phyloP scores from a whole-genome alignment of 1,140 invertebrate species.

The Intoshia linei region DNA sequence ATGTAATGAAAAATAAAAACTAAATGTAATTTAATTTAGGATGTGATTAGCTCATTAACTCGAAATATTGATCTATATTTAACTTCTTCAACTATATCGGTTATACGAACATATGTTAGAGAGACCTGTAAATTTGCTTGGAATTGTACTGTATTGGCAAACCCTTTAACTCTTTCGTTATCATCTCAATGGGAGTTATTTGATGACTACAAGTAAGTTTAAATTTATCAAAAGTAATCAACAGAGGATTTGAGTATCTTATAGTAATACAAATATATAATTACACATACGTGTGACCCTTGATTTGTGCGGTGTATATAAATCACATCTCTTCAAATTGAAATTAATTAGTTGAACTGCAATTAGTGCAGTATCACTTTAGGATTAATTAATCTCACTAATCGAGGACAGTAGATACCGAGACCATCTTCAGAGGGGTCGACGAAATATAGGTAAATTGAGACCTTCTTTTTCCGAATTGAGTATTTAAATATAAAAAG shows the following conservation, averaged over 20 bases:
- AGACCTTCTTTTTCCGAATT: too few species aligned
- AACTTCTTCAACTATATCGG: conserved; percentile 13
- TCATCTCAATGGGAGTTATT: conserved; percentile 18
- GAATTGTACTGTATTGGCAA: conserved; percentile 18
- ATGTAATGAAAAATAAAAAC: too few species aligned
- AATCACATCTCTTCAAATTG: too few species aligned
- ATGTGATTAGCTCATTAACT: conserved; percentile 17
- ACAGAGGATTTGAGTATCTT: background rate
- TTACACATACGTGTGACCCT: background rate
- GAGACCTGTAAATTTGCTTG: conserved; percentile 19
- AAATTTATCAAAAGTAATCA: background rate
- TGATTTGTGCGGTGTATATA: too few species aligned
- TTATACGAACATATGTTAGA: conserved; percentile 18
- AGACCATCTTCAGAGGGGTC: too few species aligned
- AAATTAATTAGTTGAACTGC: too few species aligned
- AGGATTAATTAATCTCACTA: too few species aligned
- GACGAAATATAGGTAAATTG: too few species aligned
- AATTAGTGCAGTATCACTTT: too few species aligned
- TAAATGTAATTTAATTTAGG: too few species aligned
- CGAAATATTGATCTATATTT: conserved; percentile 16
- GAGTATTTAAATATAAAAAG: too few species aligned
- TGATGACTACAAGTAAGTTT: conserved; percentile 18
- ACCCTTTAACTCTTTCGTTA: conserved; percentile 17
- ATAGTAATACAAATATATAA: background rate
- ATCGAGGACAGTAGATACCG: too few species aligned